Base-by-base conservation (phyloP, 2,113 vertebrate species). In the Calcarius ornatus region DNA sequence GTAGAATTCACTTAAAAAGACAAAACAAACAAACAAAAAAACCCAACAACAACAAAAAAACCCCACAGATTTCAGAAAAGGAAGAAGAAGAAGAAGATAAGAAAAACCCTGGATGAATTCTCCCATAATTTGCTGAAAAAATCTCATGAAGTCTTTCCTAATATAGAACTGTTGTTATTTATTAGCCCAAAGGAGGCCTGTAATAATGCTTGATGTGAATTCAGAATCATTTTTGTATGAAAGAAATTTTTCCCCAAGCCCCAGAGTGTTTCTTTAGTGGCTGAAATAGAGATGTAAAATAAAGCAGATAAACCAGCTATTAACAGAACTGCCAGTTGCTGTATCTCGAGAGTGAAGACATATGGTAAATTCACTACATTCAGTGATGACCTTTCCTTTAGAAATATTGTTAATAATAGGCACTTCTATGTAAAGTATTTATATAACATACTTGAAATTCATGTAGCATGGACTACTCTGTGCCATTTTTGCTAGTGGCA, bases 301-400 rank as follows among this genome's bases (percentile, higher is more conserved):
- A 47, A 92, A 80, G 53, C 37, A 92, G 90, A 94, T 94, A 96
- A 94, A 94, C 54, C 70, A 81, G 65, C 93, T 94, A 84, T 96
- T 91, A 96, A 96, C 88, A 79, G 92, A 88, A 73, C 92, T 91
- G 81, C 73, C 92, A 94, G 95, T 96, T 97, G 72, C 66, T 94
- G 31, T 83, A 92, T 96, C 76, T 92, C 60, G 88, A 90, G 91
- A 87, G 71, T 53, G 86, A 94, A 96, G 88, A 81, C 77, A 84
- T 93, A 92, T 95, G 81, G 79, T 96, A 89, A 82, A 82, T 82
- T 77, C 50, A 33, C 45, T 93, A 68, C 71, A 87, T 92, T 92
- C 53, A 56, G 15, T 28, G 50, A 43, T 94, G 87, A 90, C 90
- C 73, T 75, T 85, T 93, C 40, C 86, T 97, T 95, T 97, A 93